Conservation (phyloP, 2,888 invertebrate genomes). For the Zaprionus bogoriensis region DNA sequence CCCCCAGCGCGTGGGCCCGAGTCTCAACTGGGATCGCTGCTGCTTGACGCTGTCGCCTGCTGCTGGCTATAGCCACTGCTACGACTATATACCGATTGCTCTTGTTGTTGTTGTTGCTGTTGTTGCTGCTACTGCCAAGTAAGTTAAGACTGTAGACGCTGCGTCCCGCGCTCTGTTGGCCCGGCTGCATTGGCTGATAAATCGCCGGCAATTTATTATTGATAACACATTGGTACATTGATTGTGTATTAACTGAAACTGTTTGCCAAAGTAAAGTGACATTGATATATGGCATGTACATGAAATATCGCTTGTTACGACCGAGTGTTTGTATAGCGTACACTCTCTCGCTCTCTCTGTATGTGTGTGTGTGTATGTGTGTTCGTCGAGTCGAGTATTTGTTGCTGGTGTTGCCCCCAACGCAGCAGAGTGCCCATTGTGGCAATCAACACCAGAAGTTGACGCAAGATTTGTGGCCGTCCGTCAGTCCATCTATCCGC, state of each 20-base stretch:
- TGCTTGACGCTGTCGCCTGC: constrained; percentile 48
- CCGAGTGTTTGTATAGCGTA: constrained; percentile 23
- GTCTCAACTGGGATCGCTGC: constrained; percentile 46
- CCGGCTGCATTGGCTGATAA: constrained; percentile 69
- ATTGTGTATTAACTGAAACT: constrained; percentile 79
- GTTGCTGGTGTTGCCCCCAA: constrained; percentile 18
- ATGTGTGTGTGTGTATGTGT: neutral
- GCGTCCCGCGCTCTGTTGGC: constrained; percentile 25
- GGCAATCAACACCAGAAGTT: constrained; percentile 73
- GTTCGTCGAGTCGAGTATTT: constrained; percentile 20
- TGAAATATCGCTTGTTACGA: constrained; percentile 74
- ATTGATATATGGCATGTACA: constrained; percentile 77
- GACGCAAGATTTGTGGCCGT: constrained; percentile 64
- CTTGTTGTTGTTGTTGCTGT: constrained; percentile 5
- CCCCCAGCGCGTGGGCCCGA: constrained; percentile 29
- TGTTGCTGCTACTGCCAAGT: constrained; percentile 32
- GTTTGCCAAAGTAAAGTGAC: constrained; percentile 79
- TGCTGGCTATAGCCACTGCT: constrained; percentile 27
- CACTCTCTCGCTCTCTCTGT: constrained; percentile 7
- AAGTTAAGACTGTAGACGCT: constrained; percentile 54
- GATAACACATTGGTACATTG: constrained; percentile 79
- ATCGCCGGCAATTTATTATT: constrained; percentile 77
- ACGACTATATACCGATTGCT: neutral
- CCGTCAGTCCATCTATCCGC: constrained; percentile 6
- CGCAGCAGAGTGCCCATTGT: constrained; percentile 55